Evolutionary conservation across 1,140 invertebrate genomes (phyloP).

Genomic region (Nasonia giraulti): DNA sequence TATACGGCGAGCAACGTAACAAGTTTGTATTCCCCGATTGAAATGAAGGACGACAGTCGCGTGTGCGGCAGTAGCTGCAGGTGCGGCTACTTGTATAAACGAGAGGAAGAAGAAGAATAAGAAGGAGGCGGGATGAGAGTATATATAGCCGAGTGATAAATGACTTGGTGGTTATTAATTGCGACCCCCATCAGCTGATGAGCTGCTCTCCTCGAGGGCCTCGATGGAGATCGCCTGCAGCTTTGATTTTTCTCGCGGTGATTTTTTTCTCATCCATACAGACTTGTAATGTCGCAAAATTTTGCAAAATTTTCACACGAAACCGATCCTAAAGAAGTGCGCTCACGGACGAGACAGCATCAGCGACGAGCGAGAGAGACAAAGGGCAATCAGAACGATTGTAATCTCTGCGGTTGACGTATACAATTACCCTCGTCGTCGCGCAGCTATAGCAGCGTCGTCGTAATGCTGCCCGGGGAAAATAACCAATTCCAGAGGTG

Average conservation of each 20-base stretch:
- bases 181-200: constrained; percentile 66
- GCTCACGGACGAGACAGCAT: not conserved
- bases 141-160: constrained; percentile 60
- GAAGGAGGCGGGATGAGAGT: not conserved
- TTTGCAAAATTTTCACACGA: too few species aligned
- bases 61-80: not conserved
- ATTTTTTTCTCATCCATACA: too few species aligned
- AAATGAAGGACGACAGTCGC: not conserved
- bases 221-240: not conserved
- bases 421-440: constrained; percentile 56
- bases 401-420: constrained; percentile 69
- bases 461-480: constrained; percentile 60
- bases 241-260: not conserved
- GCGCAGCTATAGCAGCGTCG: not conserved
- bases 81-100: not conserved
- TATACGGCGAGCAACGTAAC: not conserved
- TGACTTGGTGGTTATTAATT: constrained; percentile 66
- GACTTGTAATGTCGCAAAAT: too few species aligned
- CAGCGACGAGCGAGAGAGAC: constrained; percentile 53
- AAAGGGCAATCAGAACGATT: constrained; percentile 68
- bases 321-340: too few species aligned
- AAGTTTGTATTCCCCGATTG: not conserved
- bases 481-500: constrained; percentile 70
- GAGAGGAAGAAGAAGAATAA: not conserved
- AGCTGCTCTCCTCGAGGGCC: constrained; percentile 50